phyloP scores from a whole-genome alignment of 2,888 invertebrate species.

The Incurvaria masculella region DNA sequence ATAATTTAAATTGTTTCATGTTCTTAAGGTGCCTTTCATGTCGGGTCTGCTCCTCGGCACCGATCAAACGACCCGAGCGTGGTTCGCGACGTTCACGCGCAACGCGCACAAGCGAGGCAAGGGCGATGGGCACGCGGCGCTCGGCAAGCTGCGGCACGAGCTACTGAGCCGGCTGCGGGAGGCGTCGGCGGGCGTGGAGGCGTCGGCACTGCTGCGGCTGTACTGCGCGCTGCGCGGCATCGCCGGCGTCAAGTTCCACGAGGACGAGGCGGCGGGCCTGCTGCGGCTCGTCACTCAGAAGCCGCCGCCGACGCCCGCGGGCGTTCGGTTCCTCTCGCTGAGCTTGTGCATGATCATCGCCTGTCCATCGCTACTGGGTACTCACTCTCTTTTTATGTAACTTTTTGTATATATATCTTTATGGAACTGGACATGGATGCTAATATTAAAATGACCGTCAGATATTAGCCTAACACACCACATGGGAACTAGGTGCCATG shows the following conservation, averaged over 20 bases:
- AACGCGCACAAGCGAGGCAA: conserved; percentile 79
- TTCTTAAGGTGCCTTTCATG: conserved; percentile 70
- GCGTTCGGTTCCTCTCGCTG: conserved; percentile 88
- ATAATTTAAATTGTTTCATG: too few relatives aligned
- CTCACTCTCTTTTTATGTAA: conserved; percentile 28
- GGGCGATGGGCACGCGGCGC: conserved; percentile 68
- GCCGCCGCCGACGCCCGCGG: conserved; percentile 86
- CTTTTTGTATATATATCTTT: background rate
- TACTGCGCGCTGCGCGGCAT: conserved; percentile 93
- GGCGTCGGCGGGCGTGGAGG: conserved; percentile 70
- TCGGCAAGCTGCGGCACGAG: conserved; percentile 70
- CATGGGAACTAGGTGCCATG: too few relatives aligned
- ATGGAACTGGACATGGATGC: too few relatives aligned
- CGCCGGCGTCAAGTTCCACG: conserved; percentile 88
- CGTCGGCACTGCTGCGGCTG: conserved; percentile 83
- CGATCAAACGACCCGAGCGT: conserved; percentile 84
- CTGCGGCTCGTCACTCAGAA: conserved; percentile 84
- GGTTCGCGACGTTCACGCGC: conserved; percentile 91
- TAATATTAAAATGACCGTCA: too few relatives aligned
- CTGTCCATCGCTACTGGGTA: conserved; percentile 80
- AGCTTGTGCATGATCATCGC: conserved; percentile 94
- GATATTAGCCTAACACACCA: too few relatives aligned
- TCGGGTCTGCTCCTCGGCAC: conserved; percentile 87
- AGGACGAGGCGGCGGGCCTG: conserved; percentile 84
- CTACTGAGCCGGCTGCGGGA: conserved; percentile 69